These are phyloP conservation scores for Otus sunia DNA, from an alignment of 2,113 vertebrate genomes.

Conservation along the genomic window DNA sequence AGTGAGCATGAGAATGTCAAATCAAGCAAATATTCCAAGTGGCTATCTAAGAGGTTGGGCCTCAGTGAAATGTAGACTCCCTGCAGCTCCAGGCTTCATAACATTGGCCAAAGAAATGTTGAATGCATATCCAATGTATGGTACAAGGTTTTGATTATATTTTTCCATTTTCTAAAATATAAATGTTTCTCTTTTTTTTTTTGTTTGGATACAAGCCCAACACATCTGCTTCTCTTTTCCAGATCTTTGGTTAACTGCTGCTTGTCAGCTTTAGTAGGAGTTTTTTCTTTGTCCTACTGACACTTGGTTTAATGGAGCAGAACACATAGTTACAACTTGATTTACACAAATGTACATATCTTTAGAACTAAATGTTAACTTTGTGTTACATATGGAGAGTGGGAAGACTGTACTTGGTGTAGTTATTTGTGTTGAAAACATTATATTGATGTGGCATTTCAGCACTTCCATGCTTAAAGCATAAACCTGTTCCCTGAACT, in stretches of 20 bases:
- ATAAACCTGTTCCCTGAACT: neutral
- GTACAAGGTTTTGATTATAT: neutral
- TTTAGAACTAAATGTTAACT: neutral
- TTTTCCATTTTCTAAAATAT: neutral
- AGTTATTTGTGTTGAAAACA: neutral
- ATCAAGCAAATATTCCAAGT: neutral
- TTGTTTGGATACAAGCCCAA: neutral
- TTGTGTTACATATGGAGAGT: neutral
- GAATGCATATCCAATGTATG: neutral
- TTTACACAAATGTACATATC: neutral
- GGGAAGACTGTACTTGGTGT: neutral
- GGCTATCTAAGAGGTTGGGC: neutral
- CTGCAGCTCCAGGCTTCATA: neutral
- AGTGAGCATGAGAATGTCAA: neutral
- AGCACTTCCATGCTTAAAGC: neutral
- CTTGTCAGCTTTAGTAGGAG: neutral
- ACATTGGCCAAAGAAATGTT: neutral
- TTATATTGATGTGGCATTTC: neutral
- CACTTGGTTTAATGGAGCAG: neutral
- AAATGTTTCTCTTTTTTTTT: neutral
- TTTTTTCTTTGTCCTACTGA: neutral
- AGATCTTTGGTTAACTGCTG: neutral
- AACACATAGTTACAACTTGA: neutral
- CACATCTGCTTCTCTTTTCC: neutral
- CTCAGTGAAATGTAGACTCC: neutral